Conservation (phyloP, 2,888 invertebrate species). For the Ptycholaimellus sp. region DNA sequence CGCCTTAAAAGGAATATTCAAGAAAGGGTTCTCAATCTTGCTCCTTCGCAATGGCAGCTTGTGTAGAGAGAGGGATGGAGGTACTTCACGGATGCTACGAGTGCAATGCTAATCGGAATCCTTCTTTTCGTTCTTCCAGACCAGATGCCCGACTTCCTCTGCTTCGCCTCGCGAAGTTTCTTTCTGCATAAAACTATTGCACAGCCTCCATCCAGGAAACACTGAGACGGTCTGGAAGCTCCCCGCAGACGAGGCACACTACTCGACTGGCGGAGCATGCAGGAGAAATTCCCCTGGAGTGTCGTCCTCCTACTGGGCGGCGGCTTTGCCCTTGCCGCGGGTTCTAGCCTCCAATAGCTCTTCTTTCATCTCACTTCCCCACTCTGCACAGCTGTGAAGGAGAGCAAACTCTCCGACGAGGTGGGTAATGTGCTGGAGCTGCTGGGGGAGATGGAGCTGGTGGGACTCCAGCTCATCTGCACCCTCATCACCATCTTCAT, state of each 20-base stretch:
- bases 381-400: constrained; percentile 11
- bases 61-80: constrained; percentile 7
- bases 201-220: too few species aligned
- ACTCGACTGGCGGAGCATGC: constrained; percentile 21
- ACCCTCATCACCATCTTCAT: constrained; percentile 50
- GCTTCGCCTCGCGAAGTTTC: too few species aligned
- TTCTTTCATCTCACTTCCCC: too few species aligned
- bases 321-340: constrained; percentile 15
- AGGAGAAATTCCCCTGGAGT: constrained; percentile 13
- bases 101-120: constrained; percentile 53
- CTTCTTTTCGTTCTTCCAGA: constrained; percentile 60
- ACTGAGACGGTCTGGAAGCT: too few species aligned
- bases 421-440: constrained; percentile 46
- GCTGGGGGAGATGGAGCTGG: constrained; percentile 39
- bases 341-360: too few species aligned
- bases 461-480: constrained; percentile 47
- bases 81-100: constrained; percentile 29
- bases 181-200: too few species aligned
- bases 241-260: too few species aligned
- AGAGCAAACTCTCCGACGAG: constrained; percentile 48
- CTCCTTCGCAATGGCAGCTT: neutral
- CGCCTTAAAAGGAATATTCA: constrained; percentile 47
- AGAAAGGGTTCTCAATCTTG: constrained; percentile 10
- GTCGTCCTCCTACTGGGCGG: constrained; percentile 14
- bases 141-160: constrained; percentile 32